A percentile compares a stretch with the other conserved stretches of the same genome.
Evolutionary conservation across 2,888 invertebrate species (phyloP).

Genomic region (Lypha dubia): DNA sequence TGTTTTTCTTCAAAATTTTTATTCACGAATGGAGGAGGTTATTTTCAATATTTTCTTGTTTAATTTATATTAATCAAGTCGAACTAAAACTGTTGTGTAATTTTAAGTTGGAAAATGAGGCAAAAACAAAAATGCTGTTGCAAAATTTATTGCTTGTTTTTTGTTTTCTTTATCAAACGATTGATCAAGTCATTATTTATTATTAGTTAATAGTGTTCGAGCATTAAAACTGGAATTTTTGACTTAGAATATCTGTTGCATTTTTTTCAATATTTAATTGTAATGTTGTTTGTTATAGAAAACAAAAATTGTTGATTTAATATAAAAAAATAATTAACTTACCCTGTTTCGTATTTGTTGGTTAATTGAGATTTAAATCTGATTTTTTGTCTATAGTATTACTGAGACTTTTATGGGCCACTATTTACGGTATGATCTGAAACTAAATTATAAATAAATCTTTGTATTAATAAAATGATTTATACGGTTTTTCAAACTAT

Average conservation of each 20-base stretch:
- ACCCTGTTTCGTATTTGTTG: not conserved
- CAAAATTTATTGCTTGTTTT: conserved; percentile 27
- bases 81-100: conserved; percentile 8
- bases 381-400: not conserved
- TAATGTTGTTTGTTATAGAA: not conserved
- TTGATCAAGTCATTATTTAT: conserved; percentile 55
- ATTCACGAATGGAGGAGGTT: conserved; percentile 23
- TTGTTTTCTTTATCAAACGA: conserved; percentile 22
- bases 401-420: not conserved
- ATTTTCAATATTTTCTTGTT: conserved; percentile 8
- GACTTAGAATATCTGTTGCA: conserved; percentile 29
- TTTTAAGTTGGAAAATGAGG: conserved; percentile 9
- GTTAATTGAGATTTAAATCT: conserved; percentile 21
- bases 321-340: conserved; percentile 39
- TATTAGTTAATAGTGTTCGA: too few species aligned
- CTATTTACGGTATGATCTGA: conserved; percentile 13
- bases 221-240: conserved; percentile 36
- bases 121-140: conserved; percentile 18
- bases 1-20: conserved; percentile 1
- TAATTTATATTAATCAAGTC: conserved; percentile 16
- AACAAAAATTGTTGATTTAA: conserved; percentile 4
- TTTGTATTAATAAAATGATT: not conserved
- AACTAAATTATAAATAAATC: conserved; percentile 3
- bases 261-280: conserved; percentile 26
- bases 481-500: too few species aligned